phyloP scores from a whole-genome alignment of 1,140 invertebrate genomes.

The Camponotus pennsylvanicus region DNA sequence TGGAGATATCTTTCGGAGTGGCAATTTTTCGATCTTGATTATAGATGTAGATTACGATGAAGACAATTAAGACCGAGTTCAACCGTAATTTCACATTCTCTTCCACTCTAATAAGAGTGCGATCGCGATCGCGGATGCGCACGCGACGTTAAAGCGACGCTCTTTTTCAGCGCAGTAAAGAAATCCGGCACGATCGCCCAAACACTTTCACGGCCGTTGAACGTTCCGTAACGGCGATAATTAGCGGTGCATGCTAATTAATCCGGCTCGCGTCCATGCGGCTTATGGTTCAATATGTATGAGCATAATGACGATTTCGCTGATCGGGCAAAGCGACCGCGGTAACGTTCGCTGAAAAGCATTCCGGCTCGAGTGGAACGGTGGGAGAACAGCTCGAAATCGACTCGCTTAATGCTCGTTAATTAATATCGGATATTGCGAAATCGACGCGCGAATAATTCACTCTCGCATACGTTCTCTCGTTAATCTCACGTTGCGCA shows the following conservation, averaged over 20 bases:
- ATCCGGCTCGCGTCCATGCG: constrained; percentile 32
- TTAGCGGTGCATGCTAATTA: constrained; percentile 57
- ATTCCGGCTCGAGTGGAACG: neutral
- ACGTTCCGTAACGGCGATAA: constrained; percentile 23
- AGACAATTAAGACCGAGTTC: neutral
- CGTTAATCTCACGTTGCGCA: constrained; percentile 1
- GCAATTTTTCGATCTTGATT: constrained; percentile 10
- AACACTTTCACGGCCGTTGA: constrained; percentile 59
- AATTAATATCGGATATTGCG: constrained; percentile 27
- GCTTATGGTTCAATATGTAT: neutral
- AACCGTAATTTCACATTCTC: constrained; percentile 16
- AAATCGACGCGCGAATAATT: constrained; percentile 46
- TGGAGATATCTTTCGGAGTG: neutral
- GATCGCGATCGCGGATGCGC: constrained; percentile 21
- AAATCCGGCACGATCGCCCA: constrained; percentile 17
- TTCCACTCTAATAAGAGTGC: constrained; percentile 20
- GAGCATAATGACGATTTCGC: neutral
- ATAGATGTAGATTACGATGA: neutral
- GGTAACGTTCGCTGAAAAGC: constrained; percentile 34
- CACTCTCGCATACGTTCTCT: neutral
- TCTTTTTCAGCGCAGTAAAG: constrained; percentile 36
- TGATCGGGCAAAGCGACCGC: neutral
- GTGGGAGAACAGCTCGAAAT: neutral
- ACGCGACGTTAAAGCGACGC: constrained; percentile 16
- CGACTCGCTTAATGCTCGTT: constrained; percentile 42